Base-by-base conservation (phyloP, 2,888 invertebrate species). In the Netelia fuscicornis region DNA sequence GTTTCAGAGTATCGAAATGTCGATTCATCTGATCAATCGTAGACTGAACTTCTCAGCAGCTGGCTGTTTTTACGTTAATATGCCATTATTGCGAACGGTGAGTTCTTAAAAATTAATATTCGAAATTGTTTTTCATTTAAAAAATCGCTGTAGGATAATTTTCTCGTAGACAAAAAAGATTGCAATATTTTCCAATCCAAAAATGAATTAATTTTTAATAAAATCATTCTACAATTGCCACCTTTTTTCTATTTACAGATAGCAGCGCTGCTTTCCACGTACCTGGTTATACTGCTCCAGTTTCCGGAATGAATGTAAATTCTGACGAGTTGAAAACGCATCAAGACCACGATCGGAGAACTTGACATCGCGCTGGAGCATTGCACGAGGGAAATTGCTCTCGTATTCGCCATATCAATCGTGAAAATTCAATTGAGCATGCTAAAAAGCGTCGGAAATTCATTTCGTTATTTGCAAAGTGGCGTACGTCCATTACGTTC, bases 221-320 rank as follows among this genome's bases (percentile, higher is more conserved):
- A 67, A 70, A 52, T 17, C 3, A n/a, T 2, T 42, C 48, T 2
- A 48, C 30, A 20, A 72, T 62, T 25, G 76, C 67, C 44, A 30
- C 30, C 25, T 52, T 52, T 79, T 84, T 81, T 13, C 2, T 60
- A 23, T 62, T 89, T 89, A 60, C 90, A 93, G 93, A 91, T 91
- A 9, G 85, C 88, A 20, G 89, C 89, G 5, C 54, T 91, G 42
- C 81, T 91, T 71, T 87, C 92, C 23, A 93, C 92, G 2, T 93
- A 93, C 78, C 87, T 93, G 64, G 90, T 92, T 37, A 91, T 93
- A 74, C 90, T 93, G 3, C 72, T 93, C 67, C 93, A 93, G 81
- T 80, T 92, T 42, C 91, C 91, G 8, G 78, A 85, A 9, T 88
- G 72, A 87, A 52, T 65, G 17, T 48, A 8, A 13, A 58, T 17